Evolutionary conservation across 2,113 vertebrate species (phyloP).

Genomic region (Illadopsis cleaveri): DNA sequence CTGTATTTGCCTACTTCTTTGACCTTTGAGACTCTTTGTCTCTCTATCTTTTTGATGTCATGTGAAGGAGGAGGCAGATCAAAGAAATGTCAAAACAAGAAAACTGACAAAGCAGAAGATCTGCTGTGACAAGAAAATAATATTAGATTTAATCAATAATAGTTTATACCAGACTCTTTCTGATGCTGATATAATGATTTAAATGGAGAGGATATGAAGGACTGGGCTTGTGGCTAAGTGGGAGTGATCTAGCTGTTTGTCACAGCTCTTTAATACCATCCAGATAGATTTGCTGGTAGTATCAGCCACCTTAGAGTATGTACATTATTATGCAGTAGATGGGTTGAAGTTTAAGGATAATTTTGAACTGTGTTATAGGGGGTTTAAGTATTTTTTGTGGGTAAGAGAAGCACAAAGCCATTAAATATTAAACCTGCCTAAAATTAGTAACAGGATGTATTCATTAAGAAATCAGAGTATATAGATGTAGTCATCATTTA

Average conservation of each 20-base stretch:
- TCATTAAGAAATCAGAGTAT: neutral
- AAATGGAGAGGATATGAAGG: neutral
- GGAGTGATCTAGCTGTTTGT: neutral
- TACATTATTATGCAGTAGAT: neutral
- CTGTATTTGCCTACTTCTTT: neutral
- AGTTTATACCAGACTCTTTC: neutral
- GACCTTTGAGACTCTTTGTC: neutral
- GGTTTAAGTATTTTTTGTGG: neutral
- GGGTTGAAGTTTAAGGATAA: neutral
- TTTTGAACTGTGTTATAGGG: neutral
- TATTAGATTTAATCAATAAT: neutral
- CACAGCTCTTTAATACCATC: neutral
- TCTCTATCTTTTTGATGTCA: neutral
- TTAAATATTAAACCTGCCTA: neutral
- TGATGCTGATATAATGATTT: neutral
- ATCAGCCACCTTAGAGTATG: neutral
- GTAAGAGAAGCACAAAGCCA: neutral
- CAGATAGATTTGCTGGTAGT: neutral
- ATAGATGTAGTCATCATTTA: neutral
- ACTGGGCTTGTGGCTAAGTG: neutral
- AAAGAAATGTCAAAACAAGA: neutral
- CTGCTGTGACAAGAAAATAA: neutral
- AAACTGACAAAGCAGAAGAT: neutral
- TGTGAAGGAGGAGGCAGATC: neutral
- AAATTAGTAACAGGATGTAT: neutral